phyloP scores from a whole-genome alignment of 1,140 invertebrate genomes.

The Calosoma granatense region DNA sequence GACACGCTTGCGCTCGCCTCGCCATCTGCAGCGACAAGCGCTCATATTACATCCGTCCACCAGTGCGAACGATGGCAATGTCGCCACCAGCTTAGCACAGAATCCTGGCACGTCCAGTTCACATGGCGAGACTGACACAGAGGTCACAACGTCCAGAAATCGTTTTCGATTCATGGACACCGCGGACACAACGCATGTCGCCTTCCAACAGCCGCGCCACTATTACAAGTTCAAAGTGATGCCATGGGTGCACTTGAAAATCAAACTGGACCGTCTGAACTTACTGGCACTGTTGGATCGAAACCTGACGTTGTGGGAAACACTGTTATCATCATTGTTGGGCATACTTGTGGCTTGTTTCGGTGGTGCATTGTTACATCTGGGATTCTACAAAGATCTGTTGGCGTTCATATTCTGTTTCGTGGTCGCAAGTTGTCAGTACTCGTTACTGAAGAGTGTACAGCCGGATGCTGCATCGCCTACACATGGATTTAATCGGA shows the following conservation, averaged over 20 bases:
- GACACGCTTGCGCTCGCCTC: background rate
- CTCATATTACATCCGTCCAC: background rate
- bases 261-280: constrained; percentile 85
- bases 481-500: constrained; percentile 94
- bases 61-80: background rate
- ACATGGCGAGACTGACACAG: constrained; percentile 15
- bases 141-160: constrained; percentile 17
- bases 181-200: constrained; percentile 30
- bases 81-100: background rate
- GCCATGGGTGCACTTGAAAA: constrained; percentile 57
- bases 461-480: constrained; percentile 98
- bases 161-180: constrained; percentile 25
- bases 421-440: constrained; percentile 93
- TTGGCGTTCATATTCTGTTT: constrained; percentile 93
- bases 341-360: constrained; percentile 79
- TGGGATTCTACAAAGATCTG: constrained; percentile 84
- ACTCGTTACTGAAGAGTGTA: constrained; percentile 95
- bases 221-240: constrained; percentile 80
- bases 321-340: constrained; percentile 71
- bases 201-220: constrained; percentile 17
- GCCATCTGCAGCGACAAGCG: background rate
- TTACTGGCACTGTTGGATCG: constrained; percentile 87
- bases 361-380: constrained; percentile 72
- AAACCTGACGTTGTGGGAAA: constrained; percentile 78
- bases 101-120: background rate